Conservation (phyloP, 2,888 invertebrate genomes). For the Heteromurus nitidus region DNA sequence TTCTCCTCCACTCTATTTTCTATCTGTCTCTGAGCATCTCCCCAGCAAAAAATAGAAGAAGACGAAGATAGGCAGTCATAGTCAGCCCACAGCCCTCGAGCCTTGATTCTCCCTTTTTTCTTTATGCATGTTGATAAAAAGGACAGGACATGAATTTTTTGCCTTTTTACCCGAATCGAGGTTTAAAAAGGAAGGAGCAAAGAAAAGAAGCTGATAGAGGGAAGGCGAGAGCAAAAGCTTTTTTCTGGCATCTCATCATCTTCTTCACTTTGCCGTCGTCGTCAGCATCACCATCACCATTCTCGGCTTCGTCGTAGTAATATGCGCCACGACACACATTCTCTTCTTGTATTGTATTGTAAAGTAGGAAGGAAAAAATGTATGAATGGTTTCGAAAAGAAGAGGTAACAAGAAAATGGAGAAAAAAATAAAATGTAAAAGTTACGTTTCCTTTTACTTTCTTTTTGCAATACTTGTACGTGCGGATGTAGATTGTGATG, state of each 20-base stretch:
- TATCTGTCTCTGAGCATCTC: constrained; percentile 1
- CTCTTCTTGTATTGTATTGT: no score
- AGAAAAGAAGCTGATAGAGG: constrained; percentile 4
- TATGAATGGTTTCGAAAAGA: constrained; percentile 7
- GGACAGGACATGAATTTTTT: background rate
- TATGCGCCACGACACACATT: background rate
- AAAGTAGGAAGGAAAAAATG: background rate
- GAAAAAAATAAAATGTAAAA: constrained; percentile 17
- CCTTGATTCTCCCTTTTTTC: background rate
- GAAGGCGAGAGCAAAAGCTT: background rate
- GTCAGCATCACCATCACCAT: constrained; percentile 6
- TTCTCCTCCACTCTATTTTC: background rate
- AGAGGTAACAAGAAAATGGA: background rate
- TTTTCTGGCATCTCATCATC: background rate
- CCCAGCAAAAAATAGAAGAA: background rate
- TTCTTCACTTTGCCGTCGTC: background rate
- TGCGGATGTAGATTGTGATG: constrained; percentile 2
- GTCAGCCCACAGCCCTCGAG: background rate
- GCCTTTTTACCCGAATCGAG: background rate
- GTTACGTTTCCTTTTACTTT: constrained; percentile 11
- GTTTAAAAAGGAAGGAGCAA: background rate
- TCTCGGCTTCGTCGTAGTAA: no score
- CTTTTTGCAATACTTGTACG: constrained; percentile 6
- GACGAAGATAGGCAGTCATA: background rate
- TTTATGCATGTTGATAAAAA: background rate